Evolutionary conservation across 2,888 invertebrate species (phyloP).

Genomic region (Orthonevra nobilis): DNA sequence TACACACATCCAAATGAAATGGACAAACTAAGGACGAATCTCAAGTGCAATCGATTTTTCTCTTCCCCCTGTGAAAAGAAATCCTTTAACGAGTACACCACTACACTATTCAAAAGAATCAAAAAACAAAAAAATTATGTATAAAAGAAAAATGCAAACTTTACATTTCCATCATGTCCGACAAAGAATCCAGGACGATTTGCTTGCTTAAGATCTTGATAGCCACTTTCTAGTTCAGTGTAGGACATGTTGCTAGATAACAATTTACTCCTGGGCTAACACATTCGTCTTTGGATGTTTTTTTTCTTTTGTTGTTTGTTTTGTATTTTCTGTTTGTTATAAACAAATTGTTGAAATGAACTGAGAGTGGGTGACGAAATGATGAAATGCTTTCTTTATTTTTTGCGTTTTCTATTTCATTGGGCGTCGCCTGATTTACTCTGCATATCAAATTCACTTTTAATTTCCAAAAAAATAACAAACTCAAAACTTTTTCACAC

Average conservation of each 20-base stretch:
- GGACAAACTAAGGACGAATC: slow-evolving; percentile 17
- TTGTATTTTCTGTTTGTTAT: too few relatives aligned
- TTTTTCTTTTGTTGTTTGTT: not conserved
- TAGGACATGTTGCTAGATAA: slow-evolving; percentile 86
- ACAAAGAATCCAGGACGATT: slow-evolving; percentile 86
- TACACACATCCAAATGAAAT: not conserved
- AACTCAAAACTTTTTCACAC: not conserved
- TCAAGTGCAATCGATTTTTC: slow-evolving; percentile 49
- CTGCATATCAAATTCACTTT: not conserved
- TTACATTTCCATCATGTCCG: slow-evolving; percentile 85
- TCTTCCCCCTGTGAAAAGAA: slow-evolving; percentile 3
- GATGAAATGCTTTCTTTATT: slow-evolving; percentile 7
- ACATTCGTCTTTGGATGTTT: slow-evolving; percentile 34
- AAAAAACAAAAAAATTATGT: slow-evolving; percentile 30
- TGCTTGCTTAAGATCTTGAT: slow-evolving; percentile 91
- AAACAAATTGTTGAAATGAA: too few relatives aligned
- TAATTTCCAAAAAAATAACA: slow-evolving; percentile 23
- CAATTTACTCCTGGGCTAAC: slow-evolving; percentile 31
- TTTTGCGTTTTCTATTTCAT: slow-evolving; percentile 10
- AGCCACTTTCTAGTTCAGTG: slow-evolving; percentile 95
- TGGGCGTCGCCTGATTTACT: slow-evolving; percentile 20
- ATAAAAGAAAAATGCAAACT: slow-evolving; percentile 71
- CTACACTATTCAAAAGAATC: slow-evolving; percentile 37
- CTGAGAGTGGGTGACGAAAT: slow-evolving; percentile 24
- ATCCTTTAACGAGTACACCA: not conserved